Evolutionary conservation across 2,113 vertebrate genomes (phyloP).

Genomic region (Alethe castanea): DNA sequence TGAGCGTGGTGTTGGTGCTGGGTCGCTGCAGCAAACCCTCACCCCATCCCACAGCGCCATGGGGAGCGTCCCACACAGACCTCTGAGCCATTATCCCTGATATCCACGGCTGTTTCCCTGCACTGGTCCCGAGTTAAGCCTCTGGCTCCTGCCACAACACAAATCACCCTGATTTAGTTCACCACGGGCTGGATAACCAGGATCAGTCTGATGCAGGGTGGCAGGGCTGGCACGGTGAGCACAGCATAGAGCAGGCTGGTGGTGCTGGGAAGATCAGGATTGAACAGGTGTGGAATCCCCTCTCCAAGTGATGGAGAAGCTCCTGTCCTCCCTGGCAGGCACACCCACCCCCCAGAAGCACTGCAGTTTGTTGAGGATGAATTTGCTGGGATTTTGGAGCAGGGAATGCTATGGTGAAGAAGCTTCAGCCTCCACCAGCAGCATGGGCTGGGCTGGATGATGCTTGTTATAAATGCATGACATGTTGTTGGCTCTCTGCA

Average conservation of each 20-base stretch:
- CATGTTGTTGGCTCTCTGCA: no score
- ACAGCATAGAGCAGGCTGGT: background rate
- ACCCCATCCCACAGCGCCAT: background rate
- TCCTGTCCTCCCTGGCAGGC: fast-evolving
- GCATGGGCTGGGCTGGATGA: background rate
- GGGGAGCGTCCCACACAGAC: background rate
- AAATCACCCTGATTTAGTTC: background rate
- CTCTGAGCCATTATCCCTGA: background rate
- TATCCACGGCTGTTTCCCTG: background rate
- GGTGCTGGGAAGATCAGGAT: background rate
- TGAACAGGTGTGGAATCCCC: fast-evolving
- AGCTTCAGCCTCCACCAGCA: background rate
- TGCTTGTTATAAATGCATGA: no score
- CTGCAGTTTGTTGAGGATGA: fast-evolving
- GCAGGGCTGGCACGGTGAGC: fast-evolving
- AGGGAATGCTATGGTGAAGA: fast-evolving
- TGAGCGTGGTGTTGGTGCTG: fast-evolving
- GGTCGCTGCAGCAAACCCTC: background rate
- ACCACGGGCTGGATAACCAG: background rate
- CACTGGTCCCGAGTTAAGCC: fast-evolving
- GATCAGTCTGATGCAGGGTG: background rate
- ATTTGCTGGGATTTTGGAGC: background rate
- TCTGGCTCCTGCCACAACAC: background rate
- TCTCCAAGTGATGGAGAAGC: fast-evolving
- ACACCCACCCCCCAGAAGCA: fast-evolving